phyloP scores from a whole-genome alignment of 2,113 vertebrate genomes.

The Dryoscopus gambensis region DNA sequence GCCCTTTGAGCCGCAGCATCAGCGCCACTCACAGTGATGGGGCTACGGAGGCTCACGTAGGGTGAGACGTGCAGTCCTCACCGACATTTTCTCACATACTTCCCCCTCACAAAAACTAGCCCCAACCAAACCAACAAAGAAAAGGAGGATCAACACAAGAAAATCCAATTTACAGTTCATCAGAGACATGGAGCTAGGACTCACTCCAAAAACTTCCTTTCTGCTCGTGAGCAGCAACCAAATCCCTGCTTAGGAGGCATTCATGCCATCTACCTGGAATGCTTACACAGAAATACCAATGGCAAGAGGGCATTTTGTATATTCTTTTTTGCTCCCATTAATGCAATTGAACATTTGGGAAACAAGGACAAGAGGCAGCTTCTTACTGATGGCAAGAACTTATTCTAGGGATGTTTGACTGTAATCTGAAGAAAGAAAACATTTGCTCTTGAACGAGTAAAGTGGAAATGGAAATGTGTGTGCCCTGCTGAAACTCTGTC shows the following conservation, averaged over 20 bases:
- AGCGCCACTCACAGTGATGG: neutral
- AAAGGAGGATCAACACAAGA: neutral
- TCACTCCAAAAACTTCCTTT: neutral
- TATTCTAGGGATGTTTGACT: neutral
- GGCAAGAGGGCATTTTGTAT: neutral
- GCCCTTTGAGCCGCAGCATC: neutral
- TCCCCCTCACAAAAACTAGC: neutral
- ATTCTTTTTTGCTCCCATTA: neutral
- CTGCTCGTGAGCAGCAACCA: neutral
- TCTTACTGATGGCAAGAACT: neutral
- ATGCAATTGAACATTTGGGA: neutral
- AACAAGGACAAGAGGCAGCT: neutral
- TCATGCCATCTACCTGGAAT: neutral
- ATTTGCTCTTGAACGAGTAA: neutral
- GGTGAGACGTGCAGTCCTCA: neutral
- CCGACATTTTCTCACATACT: neutral
- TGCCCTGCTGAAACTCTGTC: neutral
- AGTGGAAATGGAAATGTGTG: neutral
- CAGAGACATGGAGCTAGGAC: neutral
- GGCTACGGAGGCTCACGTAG: rapidly evolving
- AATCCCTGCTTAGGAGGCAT: neutral
- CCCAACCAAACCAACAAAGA: neutral
- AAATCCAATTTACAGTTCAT: neutral
- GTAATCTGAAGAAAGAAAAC: neutral
- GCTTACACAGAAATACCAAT: neutral